phyloP scores from a whole-genome alignment of 2,888 invertebrate species.

The Morpho helenor region DNA sequence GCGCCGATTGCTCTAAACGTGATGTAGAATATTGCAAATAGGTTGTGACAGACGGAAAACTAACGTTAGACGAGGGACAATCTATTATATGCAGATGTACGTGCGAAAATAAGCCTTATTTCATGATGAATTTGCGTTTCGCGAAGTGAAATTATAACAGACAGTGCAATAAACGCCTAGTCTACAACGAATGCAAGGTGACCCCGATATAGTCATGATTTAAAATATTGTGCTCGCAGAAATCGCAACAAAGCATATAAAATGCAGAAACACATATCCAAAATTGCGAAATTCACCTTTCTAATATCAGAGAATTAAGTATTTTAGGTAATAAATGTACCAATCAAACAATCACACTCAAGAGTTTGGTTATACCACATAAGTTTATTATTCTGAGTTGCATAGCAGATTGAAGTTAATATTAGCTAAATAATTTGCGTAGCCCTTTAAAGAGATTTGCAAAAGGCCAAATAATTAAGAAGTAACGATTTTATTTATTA shows the following conservation, averaged over 20 bases:
- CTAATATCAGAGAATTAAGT: too few species aligned
- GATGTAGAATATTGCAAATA: slow-evolving; percentile 40
- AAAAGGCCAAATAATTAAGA: too few species aligned
- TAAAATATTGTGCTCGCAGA: background rate
- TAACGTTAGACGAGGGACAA: slow-evolving; percentile 45
- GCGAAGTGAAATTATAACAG: slow-evolving; percentile 7
- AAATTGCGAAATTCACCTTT: too few species aligned
- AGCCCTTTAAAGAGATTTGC: too few species aligned
- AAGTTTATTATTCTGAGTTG: too few species aligned
- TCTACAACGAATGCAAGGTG: slow-evolving; percentile 54
- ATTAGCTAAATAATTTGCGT: too few species aligned
- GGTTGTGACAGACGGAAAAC: slow-evolving; percentile 53
- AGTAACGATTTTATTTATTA: too few species aligned
- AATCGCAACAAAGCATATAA: background rate
- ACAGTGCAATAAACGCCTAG: slow-evolving; percentile 28
- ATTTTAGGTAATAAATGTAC: too few species aligned
- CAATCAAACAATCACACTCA: too few species aligned
- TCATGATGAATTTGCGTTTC: slow-evolving; percentile 27
- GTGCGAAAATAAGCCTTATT: slow-evolving; percentile 45
- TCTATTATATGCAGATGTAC: slow-evolving; percentile 37
- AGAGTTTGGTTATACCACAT: too few species aligned
- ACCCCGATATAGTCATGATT: slow-evolving; percentile 43
- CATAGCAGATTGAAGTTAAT: too few species aligned
- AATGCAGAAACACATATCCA: too few species aligned
- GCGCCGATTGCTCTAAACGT: slow-evolving; percentile 36